Evolutionary conservation across 1,140 invertebrate genomes (phyloP).

Genomic region (Centruroides vittatus): DNA sequence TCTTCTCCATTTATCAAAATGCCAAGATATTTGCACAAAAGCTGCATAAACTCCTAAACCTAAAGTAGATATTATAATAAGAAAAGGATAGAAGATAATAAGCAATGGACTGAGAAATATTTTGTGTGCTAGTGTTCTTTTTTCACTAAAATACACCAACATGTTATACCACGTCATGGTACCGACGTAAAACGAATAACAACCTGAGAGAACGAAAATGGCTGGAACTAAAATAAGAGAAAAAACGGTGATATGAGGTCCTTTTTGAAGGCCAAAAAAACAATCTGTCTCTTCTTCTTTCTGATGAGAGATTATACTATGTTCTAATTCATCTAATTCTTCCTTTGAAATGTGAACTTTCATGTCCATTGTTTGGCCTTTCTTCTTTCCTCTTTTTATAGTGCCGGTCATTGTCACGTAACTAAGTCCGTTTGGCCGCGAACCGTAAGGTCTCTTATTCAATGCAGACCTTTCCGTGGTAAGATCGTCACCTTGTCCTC

Average conservation of each 20-base stretch:
- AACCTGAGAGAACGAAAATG: constrained; percentile 42
- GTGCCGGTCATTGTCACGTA: constrained; percentile 43
- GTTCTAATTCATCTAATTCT: constrained; percentile 48
- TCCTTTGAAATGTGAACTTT: constrained; percentile 43
- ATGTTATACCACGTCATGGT: constrained; percentile 63
- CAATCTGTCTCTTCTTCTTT: constrained; percentile 35
- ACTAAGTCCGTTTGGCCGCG: constrained; percentile 7
- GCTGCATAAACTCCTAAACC: constrained; percentile 50
- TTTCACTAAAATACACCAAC: constrained; percentile 51
- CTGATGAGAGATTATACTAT: constrained; percentile 45
- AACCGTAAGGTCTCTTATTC: background rate
- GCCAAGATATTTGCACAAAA: constrained; percentile 49
- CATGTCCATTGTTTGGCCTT: constrained; percentile 53
- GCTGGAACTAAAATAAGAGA: constrained; percentile 48
- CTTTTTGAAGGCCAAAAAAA: constrained; percentile 41
- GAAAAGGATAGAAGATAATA: constrained; percentile 53
- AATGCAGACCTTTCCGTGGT: constrained; percentile 9
- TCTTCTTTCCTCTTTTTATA: constrained; percentile 53
- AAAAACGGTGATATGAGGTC: constrained; percentile 49
- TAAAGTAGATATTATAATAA: constrained; percentile 47
- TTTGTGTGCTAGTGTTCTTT: constrained; percentile 37
- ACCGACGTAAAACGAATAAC: constrained; percentile 57
- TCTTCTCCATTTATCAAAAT: constrained; percentile 47
- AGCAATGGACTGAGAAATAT: constrained; percentile 47
- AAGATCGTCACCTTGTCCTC: constrained; percentile 9